phyloP scores from a whole-genome alignment of 2,888 invertebrate genomes.

The Desoria tigrina region DNA sequence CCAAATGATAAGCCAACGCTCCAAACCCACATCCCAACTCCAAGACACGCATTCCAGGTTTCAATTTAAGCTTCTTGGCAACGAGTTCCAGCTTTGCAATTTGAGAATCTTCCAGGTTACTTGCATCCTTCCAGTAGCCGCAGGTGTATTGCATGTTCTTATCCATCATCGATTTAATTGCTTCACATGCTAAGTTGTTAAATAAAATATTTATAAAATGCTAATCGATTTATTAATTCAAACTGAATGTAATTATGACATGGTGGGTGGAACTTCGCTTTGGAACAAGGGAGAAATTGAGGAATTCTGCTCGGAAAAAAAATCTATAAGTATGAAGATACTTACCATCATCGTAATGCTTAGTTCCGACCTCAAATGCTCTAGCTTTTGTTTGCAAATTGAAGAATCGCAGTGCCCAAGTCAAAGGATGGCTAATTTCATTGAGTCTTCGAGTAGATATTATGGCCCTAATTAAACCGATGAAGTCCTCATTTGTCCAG shows the following conservation, averaged over 20 bases:
- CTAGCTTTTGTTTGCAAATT: constrained; percentile 40
- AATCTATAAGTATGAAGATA: background rate
- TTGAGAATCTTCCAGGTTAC: constrained; percentile 40
- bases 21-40: constrained; percentile 43
- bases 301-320: too few species aligned
- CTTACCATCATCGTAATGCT: constrained; percentile 45
- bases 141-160: constrained; percentile 47
- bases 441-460: constrained; percentile 21
- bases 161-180: constrained; percentile 32
- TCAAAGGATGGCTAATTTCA: constrained; percentile 31
- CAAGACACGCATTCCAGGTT: constrained; percentile 43
- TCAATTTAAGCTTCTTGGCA: constrained; percentile 32
- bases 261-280: too few species aligned
- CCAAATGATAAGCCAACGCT: constrained; percentile 34
- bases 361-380: constrained; percentile 39
- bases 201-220: too few species aligned
- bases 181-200: too few species aligned
- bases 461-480: background rate
- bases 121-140: constrained; percentile 47
- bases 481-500: too few species aligned
- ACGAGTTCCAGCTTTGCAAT: constrained; percentile 39
- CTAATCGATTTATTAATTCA: too few species aligned
- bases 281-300: too few species aligned
- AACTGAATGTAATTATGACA: too few species aligned
- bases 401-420: constrained; percentile 32